Evolutionary conservation across 1,140 invertebrate species (phyloP), one percentile per base, ranked within the genome.

Genomic region (Steinernema khuongi): DNA sequence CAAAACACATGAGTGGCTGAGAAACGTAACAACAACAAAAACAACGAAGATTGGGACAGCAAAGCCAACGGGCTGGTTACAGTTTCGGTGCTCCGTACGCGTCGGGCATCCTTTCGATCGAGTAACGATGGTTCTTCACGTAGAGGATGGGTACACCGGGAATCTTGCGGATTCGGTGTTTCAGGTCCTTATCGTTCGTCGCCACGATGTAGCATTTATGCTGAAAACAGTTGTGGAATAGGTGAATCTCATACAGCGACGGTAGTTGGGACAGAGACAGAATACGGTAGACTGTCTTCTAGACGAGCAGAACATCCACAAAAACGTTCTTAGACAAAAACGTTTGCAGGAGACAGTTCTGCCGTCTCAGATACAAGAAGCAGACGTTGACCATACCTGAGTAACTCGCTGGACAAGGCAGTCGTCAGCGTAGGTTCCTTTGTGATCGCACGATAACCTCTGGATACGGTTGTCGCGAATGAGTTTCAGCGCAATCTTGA

Each of bases 191-290:
- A 87, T 99, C 97, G 88, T 97, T 97, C 1, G 97, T 99, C 4
- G 94, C 97, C 19, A 99, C 95, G 80, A 99, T 99, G 85, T 97
- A 99, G 88, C 96, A 99, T 86, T 99, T 99, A 85, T 98, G 95
- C 90, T 98, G 85, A 73, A 89, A 88, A 79, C 81, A n/a, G n/a
- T n/a, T 84, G n/a, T 1, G 18, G 1, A 0, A 26, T 1, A 78
- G 4, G 29, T 18, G 1, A 69, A n/a, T 19, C n/a, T 28, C 1
- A 69, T 19, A 69, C 29, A 69, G 19, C 11, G 18, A 67, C 66
- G 30, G 30, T 67, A 7, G 18, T 18, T 14, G 68, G 11, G 33
- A 69, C 68, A 33, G 68, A 69, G 29, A 19, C 7, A 31, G 33
- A 69, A 28, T 7, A 28, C 1, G 11, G 68, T 17, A 72, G 41